phyloP scores from a whole-genome alignment of 2,113 vertebrate genomes.

The Ailurus styani region DNA sequence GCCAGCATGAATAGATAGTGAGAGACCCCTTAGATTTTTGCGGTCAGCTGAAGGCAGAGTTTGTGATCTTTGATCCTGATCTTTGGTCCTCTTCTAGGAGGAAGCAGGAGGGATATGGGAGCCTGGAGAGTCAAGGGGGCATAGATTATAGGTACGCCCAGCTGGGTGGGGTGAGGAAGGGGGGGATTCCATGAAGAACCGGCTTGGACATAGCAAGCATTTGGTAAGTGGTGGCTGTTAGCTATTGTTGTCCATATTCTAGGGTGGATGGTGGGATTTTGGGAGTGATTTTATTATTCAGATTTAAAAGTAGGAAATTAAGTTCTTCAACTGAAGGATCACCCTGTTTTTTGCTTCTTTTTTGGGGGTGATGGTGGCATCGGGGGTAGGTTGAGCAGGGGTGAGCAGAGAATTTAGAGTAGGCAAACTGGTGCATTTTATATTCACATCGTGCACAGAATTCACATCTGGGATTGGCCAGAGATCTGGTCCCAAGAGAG shows the following conservation, averaged over 20 bases:
- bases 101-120: neutral
- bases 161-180: neutral
- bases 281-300: neutral
- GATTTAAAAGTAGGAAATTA: neutral
- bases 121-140: neutral
- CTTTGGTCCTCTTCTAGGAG: neutral
- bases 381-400: neutral
- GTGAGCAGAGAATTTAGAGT: neutral
- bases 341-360: neutral
- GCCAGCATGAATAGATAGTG: neutral
- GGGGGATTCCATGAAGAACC: neutral
- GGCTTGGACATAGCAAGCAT: neutral
- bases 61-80: neutral
- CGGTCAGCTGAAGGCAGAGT: neutral
- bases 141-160: rapidly evolving
- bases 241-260: neutral
- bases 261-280: neutral
- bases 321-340: neutral
- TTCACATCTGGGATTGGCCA: neutral
- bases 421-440: neutral
- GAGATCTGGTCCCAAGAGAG: neutral
- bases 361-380: neutral
- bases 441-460: neutral
- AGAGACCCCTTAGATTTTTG: neutral
- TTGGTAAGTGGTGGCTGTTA: neutral